Conservation (phyloP, 2,888 invertebrate species). For the Drosophila sordidapex region DNA sequence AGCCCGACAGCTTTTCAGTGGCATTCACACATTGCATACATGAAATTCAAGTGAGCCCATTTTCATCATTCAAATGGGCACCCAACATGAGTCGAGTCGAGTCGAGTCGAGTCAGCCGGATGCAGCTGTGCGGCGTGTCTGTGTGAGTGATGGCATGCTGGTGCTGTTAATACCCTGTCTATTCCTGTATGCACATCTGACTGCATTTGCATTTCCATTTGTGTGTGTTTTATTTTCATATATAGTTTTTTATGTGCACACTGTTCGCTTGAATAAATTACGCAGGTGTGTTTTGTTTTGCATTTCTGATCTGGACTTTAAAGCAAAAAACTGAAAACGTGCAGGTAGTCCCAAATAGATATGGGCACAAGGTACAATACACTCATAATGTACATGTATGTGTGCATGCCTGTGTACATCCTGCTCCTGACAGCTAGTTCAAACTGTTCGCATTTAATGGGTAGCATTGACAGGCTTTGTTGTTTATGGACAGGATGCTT, state of each 20-base stretch:
- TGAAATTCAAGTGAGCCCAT: constrained; percentile 61
- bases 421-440: neutral
- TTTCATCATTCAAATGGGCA: constrained; percentile 35
- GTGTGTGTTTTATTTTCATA: constrained; percentile 20
- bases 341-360: constrained; percentile 18
- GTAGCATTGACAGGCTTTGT: constrained; percentile 21
- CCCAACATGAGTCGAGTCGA: neutral
- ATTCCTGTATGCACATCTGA: constrained; percentile 5
- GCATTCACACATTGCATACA: constrained; percentile 63
- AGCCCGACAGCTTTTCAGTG: constrained; percentile 65
- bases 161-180: constrained; percentile 33
- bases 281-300: constrained; percentile 57
- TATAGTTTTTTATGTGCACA: constrained; percentile 31
- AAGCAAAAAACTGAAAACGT: constrained; percentile 56
- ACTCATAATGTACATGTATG: neutral
- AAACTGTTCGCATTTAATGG: constrained; percentile 5
- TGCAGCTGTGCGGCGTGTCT: neutral
- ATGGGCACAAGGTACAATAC: neutral
- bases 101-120: neutral
- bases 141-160: constrained; percentile 38
- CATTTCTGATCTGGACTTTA: constrained; percentile 45
- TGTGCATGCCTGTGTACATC: neutral
- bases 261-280: constrained; percentile 71
- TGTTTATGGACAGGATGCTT: neutral
- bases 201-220: constrained; percentile 58